These are phyloP conservation scores for Rotaria socialis DNA, from an alignment of 2,888 invertebrate species.

Conservation along the genomic window DNA sequence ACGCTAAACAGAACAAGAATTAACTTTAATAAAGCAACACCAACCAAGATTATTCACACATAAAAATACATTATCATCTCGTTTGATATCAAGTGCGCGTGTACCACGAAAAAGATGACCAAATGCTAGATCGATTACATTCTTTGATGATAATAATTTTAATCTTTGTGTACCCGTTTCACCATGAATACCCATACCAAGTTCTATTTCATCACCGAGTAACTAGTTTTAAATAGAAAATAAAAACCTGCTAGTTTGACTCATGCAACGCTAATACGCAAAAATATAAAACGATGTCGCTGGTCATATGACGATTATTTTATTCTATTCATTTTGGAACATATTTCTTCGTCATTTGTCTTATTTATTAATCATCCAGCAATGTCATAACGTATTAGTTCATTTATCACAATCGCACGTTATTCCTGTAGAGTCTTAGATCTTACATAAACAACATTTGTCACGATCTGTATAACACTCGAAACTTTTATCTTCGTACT, in stretches of 20 bases:
- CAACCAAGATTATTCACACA: conserved; percentile 70
- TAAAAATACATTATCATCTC: conserved; percentile 63
- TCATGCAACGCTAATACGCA: too few relatives aligned
- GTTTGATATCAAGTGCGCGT: conserved; percentile 39
- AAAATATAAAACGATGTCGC: background rate
- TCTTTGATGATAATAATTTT: conserved; percentile 57
- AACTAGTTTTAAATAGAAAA: background rate
- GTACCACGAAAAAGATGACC: conserved; percentile 51
- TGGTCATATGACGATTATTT: too few relatives aligned
- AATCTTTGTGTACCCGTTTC: conserved; percentile 64
- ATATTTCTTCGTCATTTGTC: too few relatives aligned
- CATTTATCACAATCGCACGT: too few relatives aligned
- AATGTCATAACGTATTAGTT: too few relatives aligned
- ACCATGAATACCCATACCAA: conserved; percentile 64
- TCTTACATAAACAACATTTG: too few relatives aligned
- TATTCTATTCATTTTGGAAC: too few relatives aligned
- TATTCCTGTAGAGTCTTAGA: too few relatives aligned
- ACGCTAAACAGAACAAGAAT: background rate
- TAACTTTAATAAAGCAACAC: background rate
- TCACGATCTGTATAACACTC: too few relatives aligned
- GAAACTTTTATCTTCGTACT: too few relatives aligned
- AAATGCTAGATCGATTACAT: conserved; percentile 59
- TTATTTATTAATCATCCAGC: too few relatives aligned
- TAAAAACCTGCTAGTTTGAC: background rate
- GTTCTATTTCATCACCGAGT: conserved; percentile 68